Base-by-base conservation (phyloP, 2,888 invertebrate genomes). In the Drosophila paranaensis region DNA sequence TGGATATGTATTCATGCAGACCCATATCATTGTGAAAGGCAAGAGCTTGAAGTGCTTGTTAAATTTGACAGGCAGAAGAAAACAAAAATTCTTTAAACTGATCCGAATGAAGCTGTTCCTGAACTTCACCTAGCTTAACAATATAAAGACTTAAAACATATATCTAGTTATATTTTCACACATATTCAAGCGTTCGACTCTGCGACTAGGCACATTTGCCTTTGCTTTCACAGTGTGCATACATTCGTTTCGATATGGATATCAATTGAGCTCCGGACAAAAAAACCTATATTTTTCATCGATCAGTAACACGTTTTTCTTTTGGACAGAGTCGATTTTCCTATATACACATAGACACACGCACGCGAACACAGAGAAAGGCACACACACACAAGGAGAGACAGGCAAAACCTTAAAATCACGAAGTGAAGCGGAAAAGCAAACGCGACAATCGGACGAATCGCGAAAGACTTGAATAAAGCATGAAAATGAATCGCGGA, bases 401-500 rank as follows among this genome's bases (percentile, higher is more conserved):
- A 27, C 25, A 40, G 20, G 16, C 27, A 42, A 40, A 6, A 11
- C n/a, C 50, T 39, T 37, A 3, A 58, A 63, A 37, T 62, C 62
- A 20, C 46, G 43, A 46, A 61, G 45, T 53, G 13, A 45, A 40
- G 5, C 48, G 45, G 3, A 51, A 48, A 54, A 37, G 3, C 25
- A 46, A 14, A 20, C 37, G 30, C 35, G 37, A 27, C 30, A 40
- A 20, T 25, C 20, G 16, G n/a, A 30, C 30, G 13, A 14, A 14
- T 5, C 42, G 63, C 6, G 2, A 6, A 6, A 6, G 20, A 20
- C 11, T 11, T 43, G 6, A 33, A 57, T 48, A 16, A 14, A 14
- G 40, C 27, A 54, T 37, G 10, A 57, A 40, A 5, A 77, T 85
- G 88, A 68, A 70, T 60, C 81, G 84, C 30, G 33, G 60, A 25